These are phyloP conservation scores for Diadophis punctatus DNA, from an alignment of 2,113 vertebrate species.

Conservation along the genomic window DNA sequence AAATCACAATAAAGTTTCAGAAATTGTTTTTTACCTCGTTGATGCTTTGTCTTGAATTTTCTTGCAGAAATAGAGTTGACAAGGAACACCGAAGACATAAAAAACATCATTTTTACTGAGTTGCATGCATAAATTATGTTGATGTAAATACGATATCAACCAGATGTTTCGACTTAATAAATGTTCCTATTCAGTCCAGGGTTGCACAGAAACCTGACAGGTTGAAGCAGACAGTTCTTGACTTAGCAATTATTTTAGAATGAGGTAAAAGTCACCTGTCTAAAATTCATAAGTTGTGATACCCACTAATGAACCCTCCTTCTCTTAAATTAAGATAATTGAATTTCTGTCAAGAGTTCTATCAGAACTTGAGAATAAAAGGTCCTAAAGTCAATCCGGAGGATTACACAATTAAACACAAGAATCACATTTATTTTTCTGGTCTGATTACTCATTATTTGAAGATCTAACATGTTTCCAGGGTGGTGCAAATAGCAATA, in stretches of 20 bases:
- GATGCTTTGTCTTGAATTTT: constrained; percentile 80
- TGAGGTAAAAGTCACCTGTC: not conserved
- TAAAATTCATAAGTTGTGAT: not conserved
- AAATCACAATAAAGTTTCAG: constrained; percentile 82
- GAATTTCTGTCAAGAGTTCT: not conserved
- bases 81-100: constrained; percentile 30
- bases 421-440: not conserved
- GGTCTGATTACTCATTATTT: not conserved
- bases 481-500: not conserved
- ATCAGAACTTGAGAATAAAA: not conserved
- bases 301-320: not conserved
- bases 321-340: not conserved
- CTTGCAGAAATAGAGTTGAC: constrained; percentile 50
- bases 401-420: not conserved
- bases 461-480: not conserved
- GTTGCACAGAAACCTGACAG: constrained; percentile 7
- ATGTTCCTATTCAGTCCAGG: constrained; percentile 12
- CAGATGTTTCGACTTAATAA: constrained; percentile 10
- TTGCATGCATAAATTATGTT: constrained; percentile 23
- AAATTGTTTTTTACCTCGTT: constrained; percentile 78
- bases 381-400: not conserved
- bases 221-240: constrained; percentile 34
- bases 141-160: constrained; percentile 17
- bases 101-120: not conserved
- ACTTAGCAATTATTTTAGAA: constrained; percentile 31